These are phyloP conservation scores for Yponomeuta sedellus DNA, from an alignment of 2,888 invertebrate genomes.

Conservation along the genomic window DNA sequence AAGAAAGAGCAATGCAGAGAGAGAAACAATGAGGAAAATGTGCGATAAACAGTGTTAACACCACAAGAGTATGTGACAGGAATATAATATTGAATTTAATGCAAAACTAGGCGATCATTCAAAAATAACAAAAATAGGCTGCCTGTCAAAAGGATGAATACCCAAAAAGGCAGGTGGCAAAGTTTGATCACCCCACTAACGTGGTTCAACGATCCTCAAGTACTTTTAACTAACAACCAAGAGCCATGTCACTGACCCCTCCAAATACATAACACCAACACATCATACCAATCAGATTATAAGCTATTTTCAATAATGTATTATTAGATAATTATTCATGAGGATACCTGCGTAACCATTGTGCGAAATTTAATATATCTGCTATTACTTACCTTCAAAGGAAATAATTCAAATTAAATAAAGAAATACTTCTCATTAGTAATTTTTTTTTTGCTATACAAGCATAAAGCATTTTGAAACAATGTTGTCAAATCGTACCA, in stretches of 20 bases:
- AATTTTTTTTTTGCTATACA: background rate
- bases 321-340: background rate
- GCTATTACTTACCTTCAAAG: background rate
- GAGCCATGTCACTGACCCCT: slow-evolving; percentile 5
- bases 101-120: slow-evolving; percentile 5
- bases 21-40: slow-evolving; percentile 52
- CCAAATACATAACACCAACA: slow-evolving; percentile 9
- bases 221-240: background rate
- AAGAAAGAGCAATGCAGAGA: slow-evolving; percentile 24
- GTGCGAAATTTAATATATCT: background rate
- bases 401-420: background rate
- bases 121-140: slow-evolving; percentile 26
- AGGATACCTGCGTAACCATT: background rate
- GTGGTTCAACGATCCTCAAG: slow-evolving; percentile 42
- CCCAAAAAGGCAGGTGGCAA: slow-evolving; percentile 21
- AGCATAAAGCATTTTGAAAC: background rate
- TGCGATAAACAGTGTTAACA: background rate
- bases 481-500: background rate
- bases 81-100: slow-evolving; percentile 15
- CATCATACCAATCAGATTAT: slow-evolving; percentile 8
- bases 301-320: background rate
- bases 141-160: slow-evolving; percentile 20
- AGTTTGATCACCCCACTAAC: slow-evolving; percentile 38
- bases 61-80: slow-evolving; percentile 21
- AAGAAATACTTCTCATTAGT: background rate